Evolutionary conservation across 2,888 invertebrate genomes (phyloP), one percentile per base, ranked within the genome.

Genomic region (Agelastica alni): DNA sequence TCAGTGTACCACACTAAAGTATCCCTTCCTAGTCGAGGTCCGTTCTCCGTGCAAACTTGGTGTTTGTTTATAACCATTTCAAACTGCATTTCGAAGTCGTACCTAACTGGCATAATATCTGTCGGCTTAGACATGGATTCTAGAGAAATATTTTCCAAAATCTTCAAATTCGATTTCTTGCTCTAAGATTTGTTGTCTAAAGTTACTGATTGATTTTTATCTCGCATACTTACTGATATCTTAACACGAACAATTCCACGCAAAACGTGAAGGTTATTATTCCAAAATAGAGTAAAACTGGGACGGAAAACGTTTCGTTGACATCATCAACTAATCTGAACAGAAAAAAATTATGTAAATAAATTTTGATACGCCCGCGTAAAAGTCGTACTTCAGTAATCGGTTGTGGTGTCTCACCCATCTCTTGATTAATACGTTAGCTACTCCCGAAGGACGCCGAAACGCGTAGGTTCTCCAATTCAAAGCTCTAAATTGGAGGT

Each of bases 401-500:
- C 26, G 30, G 22, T 42, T 34, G 16, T 53, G 53, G 13, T 53
- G 28, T 26, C 26, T 17, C 22, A 53, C 36, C 53, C 53, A 47
- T n/a, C 20, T 32, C 16, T 42, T 47, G 16, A 53, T 36, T 12
- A 22, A 9, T 10, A 34, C n/a, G 16, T 22, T 26, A 5, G 12
- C 20, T 16, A 14, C 42, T 42, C 20, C 10, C 14, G 20, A 18
- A 6, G 2, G 1, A 9, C 12, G 7, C 6, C 31, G 13, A n/a
- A 53, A 41, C 6, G 13, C 22, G 7, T 13, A 26, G 5, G 47
- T 18, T 36, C 41, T 32, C 13, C 32, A 16, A 16, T 53, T 47
- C 22, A 53, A 13, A n/a, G 47, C 26, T 18, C 31, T 41, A 31
- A 53, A 47, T 28, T 47, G 53, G n/a, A 53, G 39, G 17, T 41